These are phyloP conservation scores for Chinchilla lanigera DNA, from an alignment of 2,113 vertebrate species.

Conservation along the genomic window DNA sequence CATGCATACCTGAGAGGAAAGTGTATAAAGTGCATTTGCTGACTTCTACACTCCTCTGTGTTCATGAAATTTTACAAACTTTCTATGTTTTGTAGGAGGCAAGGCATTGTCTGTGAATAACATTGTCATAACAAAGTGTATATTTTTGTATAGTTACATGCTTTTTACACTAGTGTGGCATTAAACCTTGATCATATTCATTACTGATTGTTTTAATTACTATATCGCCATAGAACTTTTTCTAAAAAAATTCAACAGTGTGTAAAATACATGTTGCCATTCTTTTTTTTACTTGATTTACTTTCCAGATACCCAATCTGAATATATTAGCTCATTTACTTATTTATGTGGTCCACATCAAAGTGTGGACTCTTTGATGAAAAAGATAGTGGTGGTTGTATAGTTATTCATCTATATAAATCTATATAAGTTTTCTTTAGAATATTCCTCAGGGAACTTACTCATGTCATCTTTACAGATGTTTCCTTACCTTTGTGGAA, in stretches of 20 bases:
- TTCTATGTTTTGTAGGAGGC: not conserved
- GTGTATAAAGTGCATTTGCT: not conserved
- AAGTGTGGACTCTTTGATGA: not conserved
- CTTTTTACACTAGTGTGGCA: no score
- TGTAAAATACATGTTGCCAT: not conserved
- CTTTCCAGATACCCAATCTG: not conserved
- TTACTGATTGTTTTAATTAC: not conserved
- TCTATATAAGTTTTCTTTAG: not conserved
- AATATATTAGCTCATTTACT: not conserved
- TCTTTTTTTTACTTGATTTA: not conserved
- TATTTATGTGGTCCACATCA: not conserved
- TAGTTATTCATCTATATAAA: not conserved
- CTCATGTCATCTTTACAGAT: not conserved
- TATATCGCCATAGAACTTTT: not conserved
- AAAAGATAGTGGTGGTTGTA: not conserved
- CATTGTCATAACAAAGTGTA: no score
- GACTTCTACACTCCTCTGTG: not conserved
- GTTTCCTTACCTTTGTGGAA: not conserved
- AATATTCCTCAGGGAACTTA: not conserved
- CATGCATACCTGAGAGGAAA: no score
- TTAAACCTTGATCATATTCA: not conserved
- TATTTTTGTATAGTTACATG: no score
- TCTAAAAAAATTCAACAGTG: not conserved
- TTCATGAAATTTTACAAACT: not conserved
- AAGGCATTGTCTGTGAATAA: not conserved